Base-by-base conservation (phyloP, 2,113 vertebrate species). In the Neogale vison region DNA sequence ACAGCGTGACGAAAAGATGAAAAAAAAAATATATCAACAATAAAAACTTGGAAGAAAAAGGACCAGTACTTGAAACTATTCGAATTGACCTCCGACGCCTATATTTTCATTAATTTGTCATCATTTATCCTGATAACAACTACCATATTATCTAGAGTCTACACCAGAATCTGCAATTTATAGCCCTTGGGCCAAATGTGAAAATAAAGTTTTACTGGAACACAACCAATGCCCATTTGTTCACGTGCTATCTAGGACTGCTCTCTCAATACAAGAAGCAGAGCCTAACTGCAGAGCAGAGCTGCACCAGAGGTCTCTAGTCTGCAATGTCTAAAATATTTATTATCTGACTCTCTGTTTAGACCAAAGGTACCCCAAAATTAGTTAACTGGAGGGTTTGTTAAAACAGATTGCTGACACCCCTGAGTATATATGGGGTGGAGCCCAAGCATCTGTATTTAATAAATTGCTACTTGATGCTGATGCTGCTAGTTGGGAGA, bases 11-110 rank as follows among this genome's bases (percentile, higher is more conserved):
- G 93, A 86, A 61, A 85, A 81, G 39, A 88, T 42, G 6, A 63
- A 13, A 67, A 31, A 52, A 84, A 47, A 47, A 82, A 95, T 92
- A 88, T 45, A n/a, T 81, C 57, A 95, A 69, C 11, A 50, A 86
- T 36, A 23, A 79, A 92, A 65, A 24, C 55, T 8, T 93, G 77
- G 34, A 95, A 50, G 10, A 77, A 90, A 97, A 84, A n/a, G 93
- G 90, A 50, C 39, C 55, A 84, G 31, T 65, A 82, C 21, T 94
- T 89, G 8, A 96, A 89, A 95, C 50, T 95, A 89, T 50, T 72
- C 57, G 83, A 45, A 77, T 2, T 59, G 71, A 94, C 34, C n/a
- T 85, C 50, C 29, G 81, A 85, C n/a, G 80, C 42, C 61, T 81
- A 4, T 50, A 85, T 69, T 96, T 93, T 84, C 71, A 74, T 87